phyloP scores from a whole-genome alignment of 2,113 vertebrate genomes.

The Ictidomys tridecemlineatus region DNA sequence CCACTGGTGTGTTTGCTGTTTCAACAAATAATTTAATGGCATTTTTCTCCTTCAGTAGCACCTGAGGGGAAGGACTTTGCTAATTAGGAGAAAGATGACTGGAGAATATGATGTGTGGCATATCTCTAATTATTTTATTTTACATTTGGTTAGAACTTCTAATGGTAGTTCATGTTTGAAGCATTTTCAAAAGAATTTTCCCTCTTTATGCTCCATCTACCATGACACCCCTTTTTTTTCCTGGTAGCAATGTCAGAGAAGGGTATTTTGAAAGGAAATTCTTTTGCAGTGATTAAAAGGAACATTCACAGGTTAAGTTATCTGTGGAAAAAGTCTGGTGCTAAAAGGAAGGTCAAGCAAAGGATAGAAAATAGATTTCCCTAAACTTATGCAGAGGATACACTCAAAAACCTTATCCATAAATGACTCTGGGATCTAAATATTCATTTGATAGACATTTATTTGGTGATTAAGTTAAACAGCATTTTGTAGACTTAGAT shows the following conservation, averaged over 20 bases:
- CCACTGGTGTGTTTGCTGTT: background rate
- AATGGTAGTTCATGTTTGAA: constrained; percentile 79
- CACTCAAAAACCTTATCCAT: constrained; percentile 65
- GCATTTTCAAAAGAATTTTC: constrained; percentile 84
- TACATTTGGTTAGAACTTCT: constrained; percentile 73
- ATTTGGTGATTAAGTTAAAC: constrained; percentile 27
- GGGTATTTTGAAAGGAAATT: constrained; percentile 85
- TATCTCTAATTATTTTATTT: constrained; percentile 72
- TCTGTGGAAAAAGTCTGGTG: constrained; percentile 69
- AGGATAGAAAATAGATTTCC: background rate
- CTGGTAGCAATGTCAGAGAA: constrained; percentile 87
- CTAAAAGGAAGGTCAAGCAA: constrained; percentile 63
- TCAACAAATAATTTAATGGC: background rate
- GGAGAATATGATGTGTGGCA: background rate
- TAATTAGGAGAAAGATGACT: constrained; percentile 48
- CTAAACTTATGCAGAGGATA: constrained; percentile 39
- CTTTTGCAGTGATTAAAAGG: constrained; percentile 84
- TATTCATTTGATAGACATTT: background rate
- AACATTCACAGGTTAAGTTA: constrained; percentile 77
- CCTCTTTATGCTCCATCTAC: constrained; percentile 75
- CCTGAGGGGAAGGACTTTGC: background rate
- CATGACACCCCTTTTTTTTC: constrained; percentile 76
- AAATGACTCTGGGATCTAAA: background rate
- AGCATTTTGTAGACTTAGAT: background rate
- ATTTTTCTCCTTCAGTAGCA: constrained; percentile 5